A percentile compares a stretch with the other conserved stretches of the same genome.
Evolutionary conservation across 2,113 vertebrate genomes (phyloP).

Genomic region (Hippocampus guttulatus): DNA sequence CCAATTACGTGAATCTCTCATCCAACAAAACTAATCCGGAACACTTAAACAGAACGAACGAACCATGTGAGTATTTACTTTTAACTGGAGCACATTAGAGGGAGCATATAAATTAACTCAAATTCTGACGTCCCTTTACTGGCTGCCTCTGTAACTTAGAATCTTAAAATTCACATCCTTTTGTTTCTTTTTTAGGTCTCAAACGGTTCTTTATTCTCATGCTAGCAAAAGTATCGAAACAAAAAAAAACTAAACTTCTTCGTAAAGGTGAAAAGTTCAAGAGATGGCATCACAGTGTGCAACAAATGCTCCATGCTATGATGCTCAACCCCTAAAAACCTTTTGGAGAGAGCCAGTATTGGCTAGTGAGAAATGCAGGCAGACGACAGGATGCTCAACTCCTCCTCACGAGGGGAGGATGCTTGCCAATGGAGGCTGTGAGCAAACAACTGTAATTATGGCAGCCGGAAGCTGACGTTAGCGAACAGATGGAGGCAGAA

Average conservation of each 20-base stretch:
- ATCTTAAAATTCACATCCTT: background rate
- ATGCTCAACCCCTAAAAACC: background rate
- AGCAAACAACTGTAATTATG: conserved; percentile 12
- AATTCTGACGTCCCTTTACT: too few relatives aligned
- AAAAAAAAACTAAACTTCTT: too few relatives aligned
- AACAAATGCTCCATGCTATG: background rate
- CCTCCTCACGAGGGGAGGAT: background rate
- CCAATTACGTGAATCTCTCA: background rate
- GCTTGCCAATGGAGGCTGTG: background rate
- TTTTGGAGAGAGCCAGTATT: background rate
- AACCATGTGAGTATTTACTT: background rate
- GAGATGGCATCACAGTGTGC: too few relatives aligned
- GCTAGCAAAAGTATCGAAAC: too few relatives aligned
- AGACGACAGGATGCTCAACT: background rate
- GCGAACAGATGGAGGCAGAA: conserved; percentile 3
- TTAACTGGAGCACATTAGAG: too few relatives aligned
- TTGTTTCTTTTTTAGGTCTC: background rate
- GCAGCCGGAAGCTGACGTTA: conserved; percentile 5
- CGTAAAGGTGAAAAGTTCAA: too few relatives aligned
- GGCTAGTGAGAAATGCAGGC: background rate
- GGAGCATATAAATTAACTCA: too few relatives aligned
- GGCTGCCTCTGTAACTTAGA: too few relatives aligned
- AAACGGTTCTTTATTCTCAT: background rate
- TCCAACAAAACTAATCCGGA: background rate
- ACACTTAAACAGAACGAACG: background rate